Evolutionary conservation across 2,113 vertebrate genomes (phyloP).

Genomic region (Zosterops hypoxanthus): DNA sequence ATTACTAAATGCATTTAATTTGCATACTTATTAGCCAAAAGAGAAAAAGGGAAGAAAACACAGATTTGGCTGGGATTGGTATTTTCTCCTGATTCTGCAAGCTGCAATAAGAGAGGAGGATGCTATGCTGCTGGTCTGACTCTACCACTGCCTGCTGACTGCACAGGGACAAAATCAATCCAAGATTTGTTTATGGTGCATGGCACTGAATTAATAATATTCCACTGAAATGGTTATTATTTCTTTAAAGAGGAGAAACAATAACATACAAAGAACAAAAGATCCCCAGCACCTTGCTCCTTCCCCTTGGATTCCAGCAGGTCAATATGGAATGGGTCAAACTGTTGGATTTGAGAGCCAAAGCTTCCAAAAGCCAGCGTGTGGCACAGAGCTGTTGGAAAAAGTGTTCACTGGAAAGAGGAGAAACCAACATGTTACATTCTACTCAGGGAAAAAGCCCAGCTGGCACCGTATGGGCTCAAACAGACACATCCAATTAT

Average conservation of each 20-base stretch:
- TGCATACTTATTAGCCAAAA: neutral
- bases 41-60: neutral
- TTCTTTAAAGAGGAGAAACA: neutral
- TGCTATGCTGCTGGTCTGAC: neutral
- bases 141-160: neutral
- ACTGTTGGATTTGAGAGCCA: constrained; percentile 64
- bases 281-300: neutral
- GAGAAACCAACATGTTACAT: neutral
- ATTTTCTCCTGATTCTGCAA: constrained; percentile 5
- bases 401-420: constrained; percentile 62
- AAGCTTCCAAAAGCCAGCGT: constrained; percentile 78
- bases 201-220: neutral
- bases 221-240: neutral
- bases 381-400: constrained; percentile 80
- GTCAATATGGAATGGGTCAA: constrained; percentile 65
- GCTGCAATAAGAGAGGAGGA: neutral
- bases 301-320: constrained; percentile 77
- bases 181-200: neutral
- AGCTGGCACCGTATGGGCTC: neutral
- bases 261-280: neutral
- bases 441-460: neutral
- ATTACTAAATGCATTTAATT: neutral
- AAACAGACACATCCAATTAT: neutral
- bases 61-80: neutral
- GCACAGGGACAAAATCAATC: neutral